Evolutionary conservation across 2,113 vertebrate species (phyloP).

Genomic region (Mungos mungo): DNA sequence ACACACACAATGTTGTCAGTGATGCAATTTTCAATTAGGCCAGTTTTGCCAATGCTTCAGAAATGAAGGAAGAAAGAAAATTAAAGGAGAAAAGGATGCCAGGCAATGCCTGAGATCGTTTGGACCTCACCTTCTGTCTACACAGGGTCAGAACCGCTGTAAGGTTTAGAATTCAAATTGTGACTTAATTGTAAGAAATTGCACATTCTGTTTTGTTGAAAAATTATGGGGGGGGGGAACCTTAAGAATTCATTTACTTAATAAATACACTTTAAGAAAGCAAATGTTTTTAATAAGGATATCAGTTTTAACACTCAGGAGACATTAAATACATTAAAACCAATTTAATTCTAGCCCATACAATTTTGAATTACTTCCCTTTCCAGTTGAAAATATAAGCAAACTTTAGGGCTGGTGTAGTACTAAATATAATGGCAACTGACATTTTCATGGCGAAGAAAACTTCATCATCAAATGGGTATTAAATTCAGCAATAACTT

Average conservation of each 20-base stretch:
- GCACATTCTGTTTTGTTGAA: background rate
- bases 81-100: background rate
- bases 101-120: background rate
- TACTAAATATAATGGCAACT: background rate
- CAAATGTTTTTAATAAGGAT: background rate
- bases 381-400: background rate
- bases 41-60: background rate
- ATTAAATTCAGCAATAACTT: background rate
- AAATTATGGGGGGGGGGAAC: background rate
- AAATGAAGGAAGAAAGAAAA: slow-evolving; percentile 17
- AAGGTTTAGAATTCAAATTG: background rate
- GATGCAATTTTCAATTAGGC: background rate
- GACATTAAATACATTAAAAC: background rate
- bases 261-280: background rate
- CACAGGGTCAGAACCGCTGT: background rate
- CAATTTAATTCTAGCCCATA: background rate
- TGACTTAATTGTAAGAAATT: slow-evolving; percentile 3
- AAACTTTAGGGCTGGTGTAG: background rate
- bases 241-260: background rate
- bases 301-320: slow-evolving; percentile 26
- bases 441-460: background rate
- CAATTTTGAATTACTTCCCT: background rate
- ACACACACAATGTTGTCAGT: background rate
- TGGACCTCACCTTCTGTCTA: background rate
- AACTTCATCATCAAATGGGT: background rate